Evolutionary conservation across 92 coral and sea anemone genomes (phyloP).

Genomic region (Blastomussa wellsi): DNA sequence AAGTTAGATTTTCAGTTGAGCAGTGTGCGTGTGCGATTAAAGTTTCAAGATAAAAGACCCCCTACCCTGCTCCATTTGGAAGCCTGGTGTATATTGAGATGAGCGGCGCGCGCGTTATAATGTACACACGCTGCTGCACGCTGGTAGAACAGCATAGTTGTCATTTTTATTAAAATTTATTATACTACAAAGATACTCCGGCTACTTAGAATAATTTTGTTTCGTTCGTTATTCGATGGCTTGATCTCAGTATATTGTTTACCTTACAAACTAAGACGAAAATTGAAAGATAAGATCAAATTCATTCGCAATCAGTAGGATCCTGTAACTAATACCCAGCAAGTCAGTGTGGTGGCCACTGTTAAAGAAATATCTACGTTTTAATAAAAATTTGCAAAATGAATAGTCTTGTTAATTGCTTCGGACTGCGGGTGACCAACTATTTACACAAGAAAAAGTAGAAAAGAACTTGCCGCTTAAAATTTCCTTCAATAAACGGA

Average conservation of each 20-base stretch:
- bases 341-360: neutral
- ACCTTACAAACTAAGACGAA: neutral
- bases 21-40: neutral
- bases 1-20: neutral
- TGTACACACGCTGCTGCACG: neutral
- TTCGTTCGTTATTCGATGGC: neutral
- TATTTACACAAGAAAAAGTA: slow-evolving; percentile 20
- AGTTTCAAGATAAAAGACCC: neutral
- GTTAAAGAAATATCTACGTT: neutral
- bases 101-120: neutral
- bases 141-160: neutral
- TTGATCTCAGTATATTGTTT: neutral
- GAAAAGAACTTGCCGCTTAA: neutral
- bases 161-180: neutral
- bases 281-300: neutral
- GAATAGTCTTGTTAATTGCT: slow-evolving; percentile 17
- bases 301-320: neutral
- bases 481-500: neutral
- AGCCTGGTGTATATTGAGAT: neutral
- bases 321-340: neutral
- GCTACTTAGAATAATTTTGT: neutral
- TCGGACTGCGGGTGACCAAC: slow-evolving; percentile 12
- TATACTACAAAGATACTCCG: neutral
- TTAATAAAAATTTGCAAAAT: slow-evolving; percentile 7
- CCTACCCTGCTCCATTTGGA: neutral